Evolutionary conservation across 2,113 vertebrate genomes (phyloP), one percentile per base, ranked within the genome.

Genomic region (Myrmecobius fasciatus): DNA sequence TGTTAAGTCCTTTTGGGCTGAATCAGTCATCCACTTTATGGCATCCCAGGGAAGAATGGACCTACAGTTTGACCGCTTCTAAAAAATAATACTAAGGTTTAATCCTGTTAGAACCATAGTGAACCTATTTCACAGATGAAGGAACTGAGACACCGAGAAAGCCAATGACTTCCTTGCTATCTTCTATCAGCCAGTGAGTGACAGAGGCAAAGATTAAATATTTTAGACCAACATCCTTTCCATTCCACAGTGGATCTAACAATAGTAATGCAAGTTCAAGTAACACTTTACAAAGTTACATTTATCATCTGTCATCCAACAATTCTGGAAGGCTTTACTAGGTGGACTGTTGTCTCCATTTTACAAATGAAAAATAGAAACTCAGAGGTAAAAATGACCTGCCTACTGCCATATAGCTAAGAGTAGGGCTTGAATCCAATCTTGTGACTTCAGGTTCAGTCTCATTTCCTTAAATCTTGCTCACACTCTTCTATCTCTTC

Each of bases 1-100:
- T 46, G 2, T 36, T 1, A 6, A 31, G 20, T 0, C 0, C 54
- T 91, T 1, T 24, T 0, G 52, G 17, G 75, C 67, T 0, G 0
- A 20, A 1, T 52, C 24, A 0, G 12, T 60, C 43, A 24, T 48
- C 8, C 47, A 25, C 92, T 46, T 90, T 17, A 28, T 7, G 75
- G 52, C 25, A 90, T 31, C 47, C 25, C 25, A 12, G 47, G n/a
- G 47, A 90, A 90, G 25, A 49, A 48, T 14, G 25, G n/a, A 43
- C 20, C n/a, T 83, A 83, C 6, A 24, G 53, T 25, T 83, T 83
- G 67, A 43, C 17, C 67, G 8, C 17, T 83, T 24, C 67, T 24
- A 43, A 83, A 83, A 83, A 83, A 83, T 83, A 83, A 43, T 83
- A 43, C n/a, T 83, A 83, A 7, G n/a, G 43, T 20, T 6, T 20